Evolutionary conservation across 2,113 vertebrate genomes (phyloP), one percentile per base, ranked within the genome.

Genomic region (Pyxicephalus adspersus): DNA sequence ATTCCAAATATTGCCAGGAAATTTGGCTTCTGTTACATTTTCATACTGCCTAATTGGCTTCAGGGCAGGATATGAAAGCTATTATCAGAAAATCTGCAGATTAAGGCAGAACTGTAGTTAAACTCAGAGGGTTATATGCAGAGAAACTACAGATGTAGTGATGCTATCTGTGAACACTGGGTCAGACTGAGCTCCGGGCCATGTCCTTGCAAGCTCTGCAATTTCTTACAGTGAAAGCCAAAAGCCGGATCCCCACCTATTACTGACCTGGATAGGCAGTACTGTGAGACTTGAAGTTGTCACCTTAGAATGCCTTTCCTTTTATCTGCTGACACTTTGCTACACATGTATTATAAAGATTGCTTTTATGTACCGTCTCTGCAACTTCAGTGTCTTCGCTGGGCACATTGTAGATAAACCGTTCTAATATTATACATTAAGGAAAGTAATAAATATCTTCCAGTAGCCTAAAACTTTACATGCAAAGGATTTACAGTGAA

Each of bases 131-230:
- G 34, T 23, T 64, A 22, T 63, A 34, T 63, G 57, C 18, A 19
- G 55, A 25, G 55, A 61, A 25, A n/a, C 2, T 5, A n/a, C 70
- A 18, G n/a, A 60, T 23, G 54, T 60, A 74, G 28, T 60, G 71
- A 74, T 74, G 18, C 15, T 34, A 38, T 60, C 71, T 23, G 38
- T 45, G 31, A 60, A 29, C 71, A 38, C 34, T 38, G 71, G 54
- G 54, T 74, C 71, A 60, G 54, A 58, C 19, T 31, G 52, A 23
- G 70, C 70, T 57, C 19, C 52, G 31, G 70, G 70, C 70, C 29
- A 26, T 73, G 70, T 73, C 70, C 70, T 73, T 73, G 68, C 70
- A 57, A 73, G 54, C 70, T 74, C 54, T 74, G 71, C 51, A 60
- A 18, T 38, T 29, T 31, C 28, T 38, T 1, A 4, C 54, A 58